Evolutionary conservation across 1,140 invertebrate genomes (phyloP).

Genomic region (Bradysia coprophila): DNA sequence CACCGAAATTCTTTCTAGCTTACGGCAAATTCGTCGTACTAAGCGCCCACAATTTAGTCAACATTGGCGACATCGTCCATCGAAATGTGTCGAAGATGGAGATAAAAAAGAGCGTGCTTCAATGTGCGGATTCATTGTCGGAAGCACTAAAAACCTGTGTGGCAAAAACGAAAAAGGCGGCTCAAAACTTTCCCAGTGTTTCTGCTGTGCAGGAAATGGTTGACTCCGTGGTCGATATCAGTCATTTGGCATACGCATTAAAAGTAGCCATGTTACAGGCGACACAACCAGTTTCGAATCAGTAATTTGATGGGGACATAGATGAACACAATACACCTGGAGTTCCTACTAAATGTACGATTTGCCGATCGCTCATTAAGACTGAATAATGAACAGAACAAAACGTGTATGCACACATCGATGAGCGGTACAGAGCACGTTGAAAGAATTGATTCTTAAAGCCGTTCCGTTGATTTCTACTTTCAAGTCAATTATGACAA

Average conservation of each 20-base stretch:
- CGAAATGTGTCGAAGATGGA: slow-evolving; percentile 53
- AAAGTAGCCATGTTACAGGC: slow-evolving; percentile 44
- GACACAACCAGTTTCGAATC: no score
- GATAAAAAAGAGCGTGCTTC: slow-evolving; percentile 49
- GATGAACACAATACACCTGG: no score
- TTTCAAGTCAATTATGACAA: no score
- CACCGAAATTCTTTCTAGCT: slow-evolving; percentile 80
- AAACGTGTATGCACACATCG: no score
- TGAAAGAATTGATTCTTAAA: no score
- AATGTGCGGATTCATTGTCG: slow-evolving; percentile 65
- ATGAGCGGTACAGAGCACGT: no score
- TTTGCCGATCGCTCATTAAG: no score
- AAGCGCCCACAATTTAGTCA: slow-evolving; percentile 79
- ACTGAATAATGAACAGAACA: no score
- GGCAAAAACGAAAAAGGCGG: slow-evolving; percentile 73
- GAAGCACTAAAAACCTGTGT: slow-evolving; percentile 71
- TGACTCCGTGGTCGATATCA: slow-evolving; percentile 68
- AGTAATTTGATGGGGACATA: no score
- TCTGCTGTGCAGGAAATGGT: slow-evolving; percentile 86
- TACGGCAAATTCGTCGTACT: slow-evolving; percentile 88
- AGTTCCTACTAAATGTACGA: no score
- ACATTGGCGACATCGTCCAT: slow-evolving; percentile 83
- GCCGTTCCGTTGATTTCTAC: no score
- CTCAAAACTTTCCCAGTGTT: slow-evolving; percentile 77
- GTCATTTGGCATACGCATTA: slow-evolving; percentile 53